Percentiles rank a stretch among this genome's conserved stretches.
Conservation (phyloP, 2,113 vertebrate species). For the Ophthalmolycus amberensis region DNA sequence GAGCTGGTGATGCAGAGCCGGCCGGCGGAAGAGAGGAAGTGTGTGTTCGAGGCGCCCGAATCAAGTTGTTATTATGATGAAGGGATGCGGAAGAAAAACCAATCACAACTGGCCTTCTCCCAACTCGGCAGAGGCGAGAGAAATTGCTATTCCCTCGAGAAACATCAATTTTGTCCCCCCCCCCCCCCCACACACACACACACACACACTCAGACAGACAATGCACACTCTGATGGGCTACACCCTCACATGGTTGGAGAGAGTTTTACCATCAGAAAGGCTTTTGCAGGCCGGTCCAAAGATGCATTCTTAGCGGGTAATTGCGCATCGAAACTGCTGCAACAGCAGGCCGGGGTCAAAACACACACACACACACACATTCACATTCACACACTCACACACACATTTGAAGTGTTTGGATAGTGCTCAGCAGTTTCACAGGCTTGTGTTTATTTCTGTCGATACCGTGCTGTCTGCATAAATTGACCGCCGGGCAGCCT, state of each 20-base stretch:
- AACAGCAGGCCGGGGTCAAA: slow-evolving; percentile 24
- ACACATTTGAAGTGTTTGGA: slow-evolving; percentile 50
- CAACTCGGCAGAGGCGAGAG: slow-evolving; percentile 40
- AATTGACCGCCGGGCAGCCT: slow-evolving; percentile 50
- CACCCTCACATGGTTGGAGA: slow-evolving; percentile 27
- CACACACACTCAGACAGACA: slow-evolving; percentile 16
- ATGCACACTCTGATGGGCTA: slow-evolving; percentile 15
- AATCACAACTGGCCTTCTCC: slow-evolving; percentile 66
- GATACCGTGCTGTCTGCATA: slow-evolving; percentile 49
- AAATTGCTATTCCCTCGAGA: slow-evolving; percentile 57
- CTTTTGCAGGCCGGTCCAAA: slow-evolving; percentile 17
- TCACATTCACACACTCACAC: slow-evolving; percentile 13
- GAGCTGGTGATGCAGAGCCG: neutral
- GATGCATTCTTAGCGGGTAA: slow-evolving; percentile 44
- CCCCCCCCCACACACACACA: neutral
- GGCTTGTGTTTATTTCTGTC: slow-evolving; percentile 57
- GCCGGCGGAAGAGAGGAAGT: neutral
- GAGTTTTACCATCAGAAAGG: slow-evolving; percentile 15
- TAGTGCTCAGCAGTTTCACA: slow-evolving; percentile 57
- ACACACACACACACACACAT: neutral
- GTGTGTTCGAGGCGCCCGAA: slow-evolving; percentile 24
- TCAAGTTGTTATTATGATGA: slow-evolving; percentile 69
- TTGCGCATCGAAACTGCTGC: slow-evolving; percentile 54
- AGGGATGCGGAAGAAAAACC: slow-evolving; percentile 68
- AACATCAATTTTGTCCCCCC: slow-evolving; percentile 59